Conservation (phyloP, 1,140 invertebrate genomes). For the Macrotrachela quadricornifera region DNA sequence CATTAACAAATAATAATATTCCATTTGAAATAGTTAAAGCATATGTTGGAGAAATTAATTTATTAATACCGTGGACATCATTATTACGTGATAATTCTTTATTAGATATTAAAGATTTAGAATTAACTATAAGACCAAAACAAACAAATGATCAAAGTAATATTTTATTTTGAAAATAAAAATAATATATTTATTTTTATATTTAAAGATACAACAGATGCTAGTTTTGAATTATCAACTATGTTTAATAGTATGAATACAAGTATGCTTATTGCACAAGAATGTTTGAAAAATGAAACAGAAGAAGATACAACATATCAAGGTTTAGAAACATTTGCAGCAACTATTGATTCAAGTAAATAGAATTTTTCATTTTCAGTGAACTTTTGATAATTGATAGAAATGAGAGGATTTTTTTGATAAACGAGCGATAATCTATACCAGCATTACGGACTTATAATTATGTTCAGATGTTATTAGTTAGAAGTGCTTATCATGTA, state of each 20-base stretch:
- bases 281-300: constrained; percentile 49
- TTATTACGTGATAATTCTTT: constrained; percentile 57
- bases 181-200: not conserved
- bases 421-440: too few species aligned
- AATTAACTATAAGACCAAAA: constrained; percentile 60
- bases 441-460: too few species aligned
- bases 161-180: constrained; percentile 22
- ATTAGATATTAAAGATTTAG: constrained; percentile 55
- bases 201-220: constrained; percentile 1
- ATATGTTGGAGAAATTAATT: constrained; percentile 52
- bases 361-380: too few species aligned
- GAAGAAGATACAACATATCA: constrained; percentile 42
- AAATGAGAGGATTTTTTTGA: too few species aligned
- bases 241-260: constrained; percentile 53
- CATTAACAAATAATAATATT: constrained; percentile 55
- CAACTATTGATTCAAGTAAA: constrained; percentile 58
- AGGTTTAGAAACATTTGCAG: constrained; percentile 69
- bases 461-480: too few species aligned
- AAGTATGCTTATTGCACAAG: constrained; percentile 73
- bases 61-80: constrained; percentile 62
- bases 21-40: constrained; percentile 71
- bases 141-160: constrained; percentile 37
- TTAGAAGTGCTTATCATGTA: too few species aligned
- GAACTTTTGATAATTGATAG: too few species aligned
- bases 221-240: not conserved